Evolutionary conservation across 2,888 invertebrate species (phyloP).

Genomic region (Drosophila subquinaria): DNA sequence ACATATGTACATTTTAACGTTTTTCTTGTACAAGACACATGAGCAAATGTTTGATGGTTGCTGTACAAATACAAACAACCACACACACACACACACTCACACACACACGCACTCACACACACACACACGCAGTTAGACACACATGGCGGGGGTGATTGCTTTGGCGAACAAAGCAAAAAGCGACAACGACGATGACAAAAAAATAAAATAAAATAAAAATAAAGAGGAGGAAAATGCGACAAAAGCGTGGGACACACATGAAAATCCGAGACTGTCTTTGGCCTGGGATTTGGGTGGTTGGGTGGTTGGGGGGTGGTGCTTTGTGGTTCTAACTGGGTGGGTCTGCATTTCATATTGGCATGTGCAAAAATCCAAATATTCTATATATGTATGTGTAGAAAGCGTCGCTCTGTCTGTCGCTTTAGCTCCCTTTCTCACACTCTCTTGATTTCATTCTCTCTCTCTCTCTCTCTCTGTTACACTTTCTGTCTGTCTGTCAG

Average conservation of each 20-base stretch:
- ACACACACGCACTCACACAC: slow-evolving; percentile 14
- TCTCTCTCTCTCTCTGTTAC: slow-evolving; percentile 13
- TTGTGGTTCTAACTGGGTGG: slow-evolving; percentile 47
- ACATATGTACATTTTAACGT: slow-evolving; percentile 49
- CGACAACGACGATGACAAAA: slow-evolving; percentile 32
- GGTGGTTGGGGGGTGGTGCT: slow-evolving; percentile 5
- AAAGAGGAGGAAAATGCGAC: slow-evolving; percentile 61
- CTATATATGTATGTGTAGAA: slow-evolving; percentile 43
- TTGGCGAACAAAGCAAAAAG: slow-evolving; percentile 72
- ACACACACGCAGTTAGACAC: slow-evolving; percentile 5
- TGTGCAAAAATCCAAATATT: slow-evolving; percentile 80
- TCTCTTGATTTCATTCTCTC: slow-evolving; percentile 4
- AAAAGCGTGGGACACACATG: slow-evolving; percentile 72
- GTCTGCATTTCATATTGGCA: slow-evolving; percentile 73
- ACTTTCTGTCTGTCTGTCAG: slow-evolving; percentile 9
- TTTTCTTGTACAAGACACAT: slow-evolving; percentile 62
- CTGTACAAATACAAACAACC: slow-evolving; percentile 81
- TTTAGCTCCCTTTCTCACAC: slow-evolving; percentile 7
- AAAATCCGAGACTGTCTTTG: slow-evolving; percentile 44
- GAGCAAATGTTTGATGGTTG: slow-evolving; percentile 82
- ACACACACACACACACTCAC: slow-evolving; percentile 43
- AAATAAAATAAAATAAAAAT: slow-evolving; percentile 4
- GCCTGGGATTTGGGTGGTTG: slow-evolving; percentile 14
- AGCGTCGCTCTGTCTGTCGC: slow-evolving; percentile 22
- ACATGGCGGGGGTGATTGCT: slow-evolving; percentile 69